Percentiles rank a stretch among this genome's conserved stretches.
These are phyloP conservation scores for Chroicocephalus ridibundus DNA, from an alignment of 2,113 vertebrate genomes.

Conservation along the genomic window DNA sequence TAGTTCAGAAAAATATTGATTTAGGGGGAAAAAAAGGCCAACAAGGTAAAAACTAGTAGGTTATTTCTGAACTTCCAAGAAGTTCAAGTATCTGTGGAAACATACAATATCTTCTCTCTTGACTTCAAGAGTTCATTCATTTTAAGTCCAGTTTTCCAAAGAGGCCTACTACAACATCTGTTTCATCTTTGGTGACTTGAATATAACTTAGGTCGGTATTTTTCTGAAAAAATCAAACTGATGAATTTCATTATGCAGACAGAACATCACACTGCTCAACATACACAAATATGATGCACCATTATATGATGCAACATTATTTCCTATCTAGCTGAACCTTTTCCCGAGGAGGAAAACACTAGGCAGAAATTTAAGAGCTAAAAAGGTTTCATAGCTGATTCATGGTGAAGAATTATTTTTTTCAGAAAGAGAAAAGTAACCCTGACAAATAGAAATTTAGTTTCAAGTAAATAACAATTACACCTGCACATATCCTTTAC, in stretches of 20 bases:
- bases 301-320: neutral
- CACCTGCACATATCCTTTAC: neutral
- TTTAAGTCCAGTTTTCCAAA: neutral
- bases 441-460: neutral
- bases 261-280: neutral
- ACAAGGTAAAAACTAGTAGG: neutral
- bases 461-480: neutral
- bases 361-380: neutral
- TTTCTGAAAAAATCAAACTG: neutral
- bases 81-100: neutral
- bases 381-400: neutral
- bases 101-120: neutral
- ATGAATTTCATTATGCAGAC: neutral
- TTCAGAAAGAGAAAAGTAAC: neutral
- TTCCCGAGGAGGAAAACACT: neutral
- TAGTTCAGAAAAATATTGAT: neutral
- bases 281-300: neutral
- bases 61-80: neutral
- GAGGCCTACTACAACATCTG: neutral
- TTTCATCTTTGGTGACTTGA: neutral
- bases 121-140: neutral
- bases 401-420: neutral
- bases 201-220: neutral
- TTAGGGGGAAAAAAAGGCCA: neutral
- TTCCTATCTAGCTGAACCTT: neutral